A percentile compares a stretch with the other conserved stretches of the same genome.
phyloP scores from a whole-genome alignment of 35 echinoderm and acorn worm species.

The Ptychodera flava region DNA sequence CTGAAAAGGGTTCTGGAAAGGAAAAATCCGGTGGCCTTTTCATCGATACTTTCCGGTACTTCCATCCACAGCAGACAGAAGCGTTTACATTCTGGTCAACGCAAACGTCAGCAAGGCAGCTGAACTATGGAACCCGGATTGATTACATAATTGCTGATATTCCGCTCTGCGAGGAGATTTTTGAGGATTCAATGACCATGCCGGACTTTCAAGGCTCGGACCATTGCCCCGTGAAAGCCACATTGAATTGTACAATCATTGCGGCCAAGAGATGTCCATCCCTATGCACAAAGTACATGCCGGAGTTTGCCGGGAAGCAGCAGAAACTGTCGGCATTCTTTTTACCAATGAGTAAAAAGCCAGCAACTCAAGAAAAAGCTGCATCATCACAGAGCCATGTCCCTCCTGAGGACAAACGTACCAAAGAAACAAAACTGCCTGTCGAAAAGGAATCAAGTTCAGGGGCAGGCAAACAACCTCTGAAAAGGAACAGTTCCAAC shows the following conservation, averaged over 20 bases:
- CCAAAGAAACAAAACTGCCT: background rate
- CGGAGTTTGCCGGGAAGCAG: constrained; percentile 84
- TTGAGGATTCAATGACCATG: constrained; percentile 69
- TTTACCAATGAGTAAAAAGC: constrained; percentile 39
- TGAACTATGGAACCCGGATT: constrained; percentile 95
- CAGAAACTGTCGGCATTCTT: constrained; percentile 89
- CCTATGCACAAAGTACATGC: constrained; percentile 85
- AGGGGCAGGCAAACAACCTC: background rate
- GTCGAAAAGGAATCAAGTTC: background rate
- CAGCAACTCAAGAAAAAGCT: background rate
- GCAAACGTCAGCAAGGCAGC: constrained; percentile 66
- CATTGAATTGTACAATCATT: constrained; percentile 17
- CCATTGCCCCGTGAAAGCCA: constrained; percentile 92
- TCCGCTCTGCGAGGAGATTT: constrained; percentile 42
- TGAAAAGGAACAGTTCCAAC: background rate
- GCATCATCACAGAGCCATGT: background rate
- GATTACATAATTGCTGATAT: constrained; percentile 86
- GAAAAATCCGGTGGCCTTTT: constrained; percentile 32
- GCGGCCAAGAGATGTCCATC: constrained; percentile 56
- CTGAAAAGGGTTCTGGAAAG: constrained; percentile 9
- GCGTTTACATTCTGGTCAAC: constrained; percentile 96
- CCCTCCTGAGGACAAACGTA: background rate
- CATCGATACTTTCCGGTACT: constrained; percentile 80
- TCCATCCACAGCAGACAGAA: constrained; percentile 46
- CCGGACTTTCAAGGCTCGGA: constrained; percentile 93